Evolutionary conservation across 2,113 vertebrate species (phyloP), one percentile per base, ranked within the genome.

Genomic region (Ammodytes marinus): DNA sequence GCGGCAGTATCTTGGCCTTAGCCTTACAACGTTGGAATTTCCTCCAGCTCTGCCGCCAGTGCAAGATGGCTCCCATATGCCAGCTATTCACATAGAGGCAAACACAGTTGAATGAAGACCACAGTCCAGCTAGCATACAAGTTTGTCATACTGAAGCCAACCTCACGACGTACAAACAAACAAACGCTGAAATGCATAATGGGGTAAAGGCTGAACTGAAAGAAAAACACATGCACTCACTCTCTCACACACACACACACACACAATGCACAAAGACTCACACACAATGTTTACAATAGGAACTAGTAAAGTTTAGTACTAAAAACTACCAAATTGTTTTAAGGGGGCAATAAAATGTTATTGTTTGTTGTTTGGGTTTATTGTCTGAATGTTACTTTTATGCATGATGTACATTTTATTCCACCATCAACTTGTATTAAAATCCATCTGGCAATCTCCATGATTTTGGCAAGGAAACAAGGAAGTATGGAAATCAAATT

Each of bases 21-120:
- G 67, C 74, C 80, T 80, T 78, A 77, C 79, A 74, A 86, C 67
- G 52, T 68, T 88, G 92, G 92, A 93, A 93, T 93, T 92, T 93
- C 89, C 90, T 92, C 78, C 57, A 87, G 77, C 87, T 83, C 84
- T 72, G 85, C 80, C 73, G 91, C 90, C 90, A 93, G 84, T 13
- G 79, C 65, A 88, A 89, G 91, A 93, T 93, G 90, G 90, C 89
- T 93, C 82, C 90, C 92, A 93, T 90, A 93, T 93, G 92, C 92
- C 88, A 93, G 90, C 86, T 89, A 89, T 91, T 89, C 86, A 89
- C 77, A 79, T 79, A 73, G 60, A 59, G 14, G 3, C 47, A 67
- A 13, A 75, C 83, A 77, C 67, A 74, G 72, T 67, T 87, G 69
- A 85, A 87, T 74, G 74, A 84, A 69, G 82, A 80, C 86, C 83